These are phyloP conservation scores for Acanthurus leucopareius DNA, from an alignment of 2,797 vertebrate genomes.

Conservation along the genomic window DNA sequence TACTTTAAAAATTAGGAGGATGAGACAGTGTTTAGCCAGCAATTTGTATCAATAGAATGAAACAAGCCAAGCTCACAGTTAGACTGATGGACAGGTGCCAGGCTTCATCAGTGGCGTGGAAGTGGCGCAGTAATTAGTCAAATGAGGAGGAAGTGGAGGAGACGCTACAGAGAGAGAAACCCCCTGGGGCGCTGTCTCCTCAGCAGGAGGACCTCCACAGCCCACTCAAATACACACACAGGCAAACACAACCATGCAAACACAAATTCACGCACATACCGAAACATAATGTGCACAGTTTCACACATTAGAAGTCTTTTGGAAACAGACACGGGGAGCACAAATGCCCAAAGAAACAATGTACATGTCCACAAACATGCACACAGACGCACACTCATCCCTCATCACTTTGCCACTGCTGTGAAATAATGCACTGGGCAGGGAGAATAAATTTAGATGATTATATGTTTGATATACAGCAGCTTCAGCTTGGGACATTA, in stretches of 20 bases:
- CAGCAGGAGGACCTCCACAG: slow-evolving; percentile 60
- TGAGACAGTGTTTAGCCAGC: slow-evolving; percentile 17
- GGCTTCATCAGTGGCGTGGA: slow-evolving; percentile 78
- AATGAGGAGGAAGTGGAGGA: slow-evolving; percentile 78
- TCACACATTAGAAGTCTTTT: slow-evolving; percentile 54
- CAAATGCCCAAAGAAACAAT: slow-evolving; percentile 32
- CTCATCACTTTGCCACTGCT: slow-evolving; percentile 30
- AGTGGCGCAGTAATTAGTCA: slow-evolving; percentile 82
- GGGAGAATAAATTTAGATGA: slow-evolving; percentile 65
- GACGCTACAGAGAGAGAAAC: slow-evolving; percentile 60
- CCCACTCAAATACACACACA: slow-evolving; percentile 51
- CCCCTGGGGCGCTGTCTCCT: slow-evolving; percentile 69
- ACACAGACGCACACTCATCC: slow-evolving; percentile 27
- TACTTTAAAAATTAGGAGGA: neutral
- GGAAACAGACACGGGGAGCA: slow-evolving; percentile 37
- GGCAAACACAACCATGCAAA: slow-evolving; percentile 45
- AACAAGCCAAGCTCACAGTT: slow-evolving; percentile 53
- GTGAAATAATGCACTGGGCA: slow-evolving; percentile 56
- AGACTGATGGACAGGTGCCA: slow-evolving; percentile 82
- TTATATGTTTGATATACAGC: slow-evolving; percentile 59
- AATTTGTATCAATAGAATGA: slow-evolving; percentile 45
- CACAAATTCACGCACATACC: slow-evolving; percentile 33
- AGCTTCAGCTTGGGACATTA: slow-evolving; percentile 43
- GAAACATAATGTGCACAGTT: slow-evolving; percentile 50
- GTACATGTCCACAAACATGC: slow-evolving; percentile 19